phyloP scores from a whole-genome alignment of 2,113 vertebrate genomes.

The Pipra filicauda region DNA sequence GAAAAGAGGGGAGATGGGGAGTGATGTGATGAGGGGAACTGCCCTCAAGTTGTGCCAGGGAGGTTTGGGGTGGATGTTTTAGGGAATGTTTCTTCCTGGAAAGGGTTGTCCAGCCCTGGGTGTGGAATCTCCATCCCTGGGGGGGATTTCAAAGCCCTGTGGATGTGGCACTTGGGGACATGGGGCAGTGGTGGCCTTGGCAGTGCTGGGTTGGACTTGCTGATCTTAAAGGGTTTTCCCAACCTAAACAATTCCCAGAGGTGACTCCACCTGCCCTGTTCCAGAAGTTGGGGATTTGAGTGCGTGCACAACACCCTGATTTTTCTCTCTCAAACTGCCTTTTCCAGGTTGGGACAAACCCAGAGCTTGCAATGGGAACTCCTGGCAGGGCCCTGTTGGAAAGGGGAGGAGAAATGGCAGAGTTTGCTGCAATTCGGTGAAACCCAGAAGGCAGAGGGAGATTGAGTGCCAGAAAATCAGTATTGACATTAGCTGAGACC shows the following conservation, averaged over 20 bases:
- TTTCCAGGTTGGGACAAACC: not conserved
- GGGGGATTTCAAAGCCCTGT: not conserved
- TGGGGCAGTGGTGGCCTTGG: not conserved
- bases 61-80: not conserved
- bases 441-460: not conserved
- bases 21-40: no score
- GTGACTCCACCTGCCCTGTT: not conserved
- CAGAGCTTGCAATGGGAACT: not conserved
- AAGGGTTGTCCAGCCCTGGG: not conserved
- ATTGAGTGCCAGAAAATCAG: not conserved
- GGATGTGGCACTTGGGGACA: not conserved
- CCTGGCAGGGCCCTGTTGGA: not conserved
- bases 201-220: no score
- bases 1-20: fast-evolving
- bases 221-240: not conserved
- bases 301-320: not conserved
- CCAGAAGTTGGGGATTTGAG: no score
- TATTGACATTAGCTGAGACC: not conserved
- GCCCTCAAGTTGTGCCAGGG: no score
- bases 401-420: fast-evolving
- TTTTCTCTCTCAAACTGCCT: not conserved
- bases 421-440: not conserved
- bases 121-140: not conserved
- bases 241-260: not conserved
- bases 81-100: not conserved